Evolutionary conservation across 2,797 vertebrate species (phyloP).

Genomic region (Ibycter americanus): DNA sequence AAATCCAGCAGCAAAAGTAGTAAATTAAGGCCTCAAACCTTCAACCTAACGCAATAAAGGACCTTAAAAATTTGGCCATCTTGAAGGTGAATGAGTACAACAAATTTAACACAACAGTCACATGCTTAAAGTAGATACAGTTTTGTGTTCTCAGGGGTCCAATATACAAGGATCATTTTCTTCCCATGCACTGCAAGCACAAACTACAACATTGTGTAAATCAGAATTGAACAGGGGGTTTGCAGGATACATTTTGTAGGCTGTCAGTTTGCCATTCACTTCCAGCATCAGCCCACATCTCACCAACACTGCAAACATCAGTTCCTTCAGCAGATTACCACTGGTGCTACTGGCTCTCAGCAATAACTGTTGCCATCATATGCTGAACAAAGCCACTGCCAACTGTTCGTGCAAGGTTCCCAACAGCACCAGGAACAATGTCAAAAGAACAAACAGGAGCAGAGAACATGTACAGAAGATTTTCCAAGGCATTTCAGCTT

Average conservation of each 20-base stretch:
- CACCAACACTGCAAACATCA: not conserved
- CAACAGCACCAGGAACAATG: not conserved
- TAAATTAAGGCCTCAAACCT: not conserved
- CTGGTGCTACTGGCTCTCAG: not conserved
- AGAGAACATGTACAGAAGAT: not conserved
- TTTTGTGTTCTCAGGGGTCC: not conserved
- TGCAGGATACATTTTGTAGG: not conserved
- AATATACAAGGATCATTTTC: not conserved
- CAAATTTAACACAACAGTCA: not conserved
- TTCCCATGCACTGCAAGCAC: not conserved
- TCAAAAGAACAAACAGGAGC: not conserved
- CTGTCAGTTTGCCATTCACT: not conserved
- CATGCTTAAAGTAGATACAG: not conserved
- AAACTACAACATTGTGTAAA: not conserved
- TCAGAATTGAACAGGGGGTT: not conserved
- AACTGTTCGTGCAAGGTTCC: not conserved
- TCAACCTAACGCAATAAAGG: not conserved
- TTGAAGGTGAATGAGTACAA: not conserved
- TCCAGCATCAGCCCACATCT: not conserved
- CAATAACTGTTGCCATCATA: rapidly evolving
- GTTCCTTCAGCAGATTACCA: not conserved
- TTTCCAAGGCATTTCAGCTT: not conserved
- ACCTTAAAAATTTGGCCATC: not conserved
- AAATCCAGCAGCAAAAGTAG: not conserved
- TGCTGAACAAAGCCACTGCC: not conserved